Evolutionary conservation across 2,888 invertebrate genomes (phyloP).

Genomic region (Rhagium mordax): DNA sequence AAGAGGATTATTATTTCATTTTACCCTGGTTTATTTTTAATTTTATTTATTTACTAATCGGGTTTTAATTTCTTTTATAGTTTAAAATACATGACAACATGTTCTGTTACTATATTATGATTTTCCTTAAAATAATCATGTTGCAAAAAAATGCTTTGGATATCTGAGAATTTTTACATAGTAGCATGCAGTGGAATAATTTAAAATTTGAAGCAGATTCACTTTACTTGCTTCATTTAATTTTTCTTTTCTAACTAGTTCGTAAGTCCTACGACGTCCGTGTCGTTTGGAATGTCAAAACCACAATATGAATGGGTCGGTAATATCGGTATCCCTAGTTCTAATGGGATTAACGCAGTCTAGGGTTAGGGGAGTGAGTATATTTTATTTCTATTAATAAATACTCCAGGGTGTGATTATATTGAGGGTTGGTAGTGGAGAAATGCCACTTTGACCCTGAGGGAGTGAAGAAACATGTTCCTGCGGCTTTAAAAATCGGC

Average conservation of each 20-base stretch:
- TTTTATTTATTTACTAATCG: too few relatives aligned
- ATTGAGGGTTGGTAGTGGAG: constrained; percentile 20
- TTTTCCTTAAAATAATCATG: too few relatives aligned
- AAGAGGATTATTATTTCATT: too few relatives aligned
- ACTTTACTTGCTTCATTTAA: background rate
- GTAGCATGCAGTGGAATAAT: too few relatives aligned
- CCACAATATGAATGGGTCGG: constrained; percentile 15
- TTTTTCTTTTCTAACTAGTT: background rate
- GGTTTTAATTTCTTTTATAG: too few relatives aligned
- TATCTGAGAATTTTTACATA: too few relatives aligned
- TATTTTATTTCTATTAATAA: constrained; percentile 42
- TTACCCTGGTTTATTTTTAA: too few relatives aligned
- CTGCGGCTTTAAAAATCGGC: background rate
- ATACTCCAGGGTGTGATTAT: constrained; percentile 36
- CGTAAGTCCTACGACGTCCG: background rate
- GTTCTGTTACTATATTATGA: too few relatives aligned
- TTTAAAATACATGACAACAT: too few relatives aligned
- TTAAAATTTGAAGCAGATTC: background rate
- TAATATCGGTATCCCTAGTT: constrained; percentile 27
- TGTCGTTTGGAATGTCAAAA: constrained; percentile 16
- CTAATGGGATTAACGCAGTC: constrained; percentile 30
- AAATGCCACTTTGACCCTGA: constrained; percentile 34
- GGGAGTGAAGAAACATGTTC: constrained; percentile 16
- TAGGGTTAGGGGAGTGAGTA: constrained; percentile 31
- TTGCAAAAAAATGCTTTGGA: too few relatives aligned